Base-by-base conservation (phyloP, 2,888 invertebrate species). In the Bombylius discolor region DNA sequence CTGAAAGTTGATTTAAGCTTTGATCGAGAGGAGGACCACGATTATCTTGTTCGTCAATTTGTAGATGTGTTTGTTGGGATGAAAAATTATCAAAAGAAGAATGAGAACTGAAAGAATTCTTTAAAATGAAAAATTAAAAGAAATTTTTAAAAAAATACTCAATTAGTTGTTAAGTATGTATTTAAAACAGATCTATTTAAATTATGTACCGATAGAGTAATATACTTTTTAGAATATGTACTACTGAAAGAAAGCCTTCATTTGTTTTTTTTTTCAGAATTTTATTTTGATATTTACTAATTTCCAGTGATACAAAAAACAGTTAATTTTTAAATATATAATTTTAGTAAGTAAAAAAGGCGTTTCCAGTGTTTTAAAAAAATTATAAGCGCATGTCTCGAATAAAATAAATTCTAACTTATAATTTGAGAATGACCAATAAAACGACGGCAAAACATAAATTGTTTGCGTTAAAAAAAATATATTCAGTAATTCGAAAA, bases 71-170 rank as follows among this genome's bases (percentile, higher is more conserved):
- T 67, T 66, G 71, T 66, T 72, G 72, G 61, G 72, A 64, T 63
- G 73, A 67, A 59, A 71, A 70, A 63, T 69, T 71, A 65, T 73
- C 73, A 61, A 73, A 72, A 65, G 74, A 69, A 69, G 74, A 70
- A 64, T 72, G 67, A 64, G 71, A 71, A 70, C 72, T 70, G 64
- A 73, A 74, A 65, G 73, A 69, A 70, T 65, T 70, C 73, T 73
- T 70, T 59, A 70, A 70, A 58, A 63, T 58, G 58, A 66, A 62
- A 65, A 23, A 23, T 1, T 23, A 23, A 23, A 23, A 23, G 23
- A 23, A 23, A 23, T 23, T 23, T 58, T 58, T 60, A 60, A 14
- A 14, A 46, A 12, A 4, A 14, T 46, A 14, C 13, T n/a, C 8
- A 23, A 46, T 46, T n/a, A n/a, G 8, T 39, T 9, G 11, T 39